phyloP scores from a whole-genome alignment of 2,888 invertebrate genomes.

The Saturnia pavonia region DNA sequence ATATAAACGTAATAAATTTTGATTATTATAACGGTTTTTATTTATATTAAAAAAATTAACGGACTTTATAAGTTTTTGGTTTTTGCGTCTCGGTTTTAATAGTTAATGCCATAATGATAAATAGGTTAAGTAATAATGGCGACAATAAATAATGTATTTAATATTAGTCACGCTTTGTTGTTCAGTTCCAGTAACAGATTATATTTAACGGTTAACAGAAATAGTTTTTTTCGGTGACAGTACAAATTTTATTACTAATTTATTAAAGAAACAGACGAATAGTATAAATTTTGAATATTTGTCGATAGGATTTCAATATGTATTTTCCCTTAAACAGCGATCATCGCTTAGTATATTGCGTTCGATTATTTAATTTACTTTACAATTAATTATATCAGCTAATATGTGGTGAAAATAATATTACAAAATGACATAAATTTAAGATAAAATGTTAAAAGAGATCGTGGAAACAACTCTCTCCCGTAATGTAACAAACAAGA shows the following conservation, averaged over 20 bases:
- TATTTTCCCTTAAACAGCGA: constrained; percentile 26
- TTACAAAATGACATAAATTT: constrained; percentile 66
- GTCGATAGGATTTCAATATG: neutral
- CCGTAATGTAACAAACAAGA: constrained; percentile 42
- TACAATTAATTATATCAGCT: constrained; percentile 31
- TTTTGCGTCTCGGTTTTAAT: neutral
- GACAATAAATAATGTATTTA: too few species aligned
- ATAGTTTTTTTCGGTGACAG: too few species aligned
- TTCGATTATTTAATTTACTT: constrained; percentile 23
- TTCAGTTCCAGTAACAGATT: too few species aligned
- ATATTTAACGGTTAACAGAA: too few species aligned
- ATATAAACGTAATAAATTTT: neutral
- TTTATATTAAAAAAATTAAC: neutral
- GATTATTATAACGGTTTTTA: neutral
- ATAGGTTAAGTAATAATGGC: too few species aligned
- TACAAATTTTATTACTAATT: too few species aligned
- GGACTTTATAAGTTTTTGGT: neutral
- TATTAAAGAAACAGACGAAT: too few species aligned
- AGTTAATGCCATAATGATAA: too few species aligned
- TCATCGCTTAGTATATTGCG: constrained; percentile 34
- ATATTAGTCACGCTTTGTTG: too few species aligned
- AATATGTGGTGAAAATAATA: constrained; percentile 44
- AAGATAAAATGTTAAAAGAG: constrained; percentile 71
- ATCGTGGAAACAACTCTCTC: constrained; percentile 72
- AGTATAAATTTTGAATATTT: too few species aligned